Evolutionary conservation across 92 coral and sea anemone genomes (phyloP).

Genomic region (Chrysogorgia sp.): DNA sequence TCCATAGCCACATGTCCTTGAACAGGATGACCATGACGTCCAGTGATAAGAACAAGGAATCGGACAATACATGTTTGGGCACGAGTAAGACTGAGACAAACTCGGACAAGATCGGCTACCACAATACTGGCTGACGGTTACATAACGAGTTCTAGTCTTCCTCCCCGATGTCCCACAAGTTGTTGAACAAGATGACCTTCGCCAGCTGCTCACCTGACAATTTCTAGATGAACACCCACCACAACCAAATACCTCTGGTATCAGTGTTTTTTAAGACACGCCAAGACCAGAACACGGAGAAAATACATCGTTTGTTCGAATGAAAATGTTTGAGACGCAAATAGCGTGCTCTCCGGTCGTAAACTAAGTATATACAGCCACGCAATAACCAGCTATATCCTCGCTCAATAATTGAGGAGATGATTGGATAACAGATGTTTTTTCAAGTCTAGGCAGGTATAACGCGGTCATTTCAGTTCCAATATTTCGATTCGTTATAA

Average conservation of each 20-base stretch:
- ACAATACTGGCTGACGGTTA: conserved; percentile 39
- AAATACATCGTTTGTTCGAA: neutral
- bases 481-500: too few species aligned
- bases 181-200: conserved; percentile 59
- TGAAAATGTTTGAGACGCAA: too few species aligned
- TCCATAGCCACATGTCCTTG: neutral
- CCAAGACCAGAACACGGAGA: neutral
- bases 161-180: conserved; percentile 66
- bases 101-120: conserved; percentile 57
- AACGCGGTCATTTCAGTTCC: too few species aligned
- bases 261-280: neutral
- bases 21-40: neutral
- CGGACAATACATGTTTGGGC: neutral
- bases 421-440: too few species aligned
- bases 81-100: neutral
- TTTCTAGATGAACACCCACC: conserved; percentile 55
- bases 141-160: conserved; percentile 51
- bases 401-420: too few species aligned
- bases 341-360: too few species aligned
- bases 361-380: too few species aligned
- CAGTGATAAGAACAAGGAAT: conserved; percentile 5
- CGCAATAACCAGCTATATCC: too few species aligned
- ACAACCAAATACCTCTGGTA: neutral
- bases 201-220: conserved; percentile 72
- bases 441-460: too few species aligned